Percentiles rank a stretch among this genome's conserved stretches.
These are phyloP conservation scores for Sipha flava DNA, from an alignment of 1,140 invertebrate genomes.

Conservation along the genomic window DNA sequence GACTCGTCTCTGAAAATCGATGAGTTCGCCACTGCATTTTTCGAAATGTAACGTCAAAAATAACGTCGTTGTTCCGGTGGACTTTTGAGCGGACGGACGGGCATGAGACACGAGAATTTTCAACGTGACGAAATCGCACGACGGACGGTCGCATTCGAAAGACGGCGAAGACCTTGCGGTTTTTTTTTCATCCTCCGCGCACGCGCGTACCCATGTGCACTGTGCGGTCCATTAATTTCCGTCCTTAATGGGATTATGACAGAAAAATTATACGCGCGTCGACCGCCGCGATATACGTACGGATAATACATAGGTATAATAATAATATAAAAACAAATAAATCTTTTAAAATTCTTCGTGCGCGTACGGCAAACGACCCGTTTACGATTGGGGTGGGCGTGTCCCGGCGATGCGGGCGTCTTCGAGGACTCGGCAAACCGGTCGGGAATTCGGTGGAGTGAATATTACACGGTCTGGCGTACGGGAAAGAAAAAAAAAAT, in stretches of 20 bases:
- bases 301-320: too few relatives aligned
- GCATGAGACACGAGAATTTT: too few relatives aligned
- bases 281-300: background rate
- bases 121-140: too few relatives aligned
- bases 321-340: slow-evolving; percentile 25
- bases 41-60: too few relatives aligned
- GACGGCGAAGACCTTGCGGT: too few relatives aligned
- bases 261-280: slow-evolving; percentile 1
- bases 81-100: too few relatives aligned
- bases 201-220: background rate
- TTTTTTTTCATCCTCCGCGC: too few relatives aligned
- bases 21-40: too few relatives aligned
- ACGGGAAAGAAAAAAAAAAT: too few relatives aligned
- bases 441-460: background rate
- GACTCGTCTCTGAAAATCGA: too few relatives aligned
- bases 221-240: slow-evolving; percentile 24
- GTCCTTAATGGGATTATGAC: slow-evolving; percentile 30
- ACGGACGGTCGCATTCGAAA: too few relatives aligned
- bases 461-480: background rate
- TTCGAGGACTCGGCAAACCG: slow-evolving; percentile 5
- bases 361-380: background rate
- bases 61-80: too few relatives aligned
- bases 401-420: slow-evolving; percentile 15
- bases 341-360: slow-evolving; percentile 6
- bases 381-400: slow-evolving; percentile 8